Conservation (phyloP, 2,888 invertebrate species). For the Aplocera efformata region DNA sequence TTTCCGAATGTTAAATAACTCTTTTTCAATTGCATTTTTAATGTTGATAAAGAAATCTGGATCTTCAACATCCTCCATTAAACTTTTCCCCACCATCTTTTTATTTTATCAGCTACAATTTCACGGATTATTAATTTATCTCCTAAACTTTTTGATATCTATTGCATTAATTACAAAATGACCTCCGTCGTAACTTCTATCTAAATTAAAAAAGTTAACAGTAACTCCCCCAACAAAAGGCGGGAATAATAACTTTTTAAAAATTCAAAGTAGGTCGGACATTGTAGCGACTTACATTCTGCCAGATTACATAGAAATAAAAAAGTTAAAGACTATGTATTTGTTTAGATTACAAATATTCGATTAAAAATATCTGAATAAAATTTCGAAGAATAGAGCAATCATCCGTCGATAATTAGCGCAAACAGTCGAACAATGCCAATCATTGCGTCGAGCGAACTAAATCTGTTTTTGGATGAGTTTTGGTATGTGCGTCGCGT, state of each 20-base stretch:
- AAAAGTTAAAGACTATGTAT: no score
- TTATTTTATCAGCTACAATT: slow-evolving; percentile 14
- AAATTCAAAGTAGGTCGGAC: slow-evolving; percentile 47
- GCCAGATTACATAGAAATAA: slow-evolving; percentile 36
- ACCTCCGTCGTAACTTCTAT: slow-evolving; percentile 22
- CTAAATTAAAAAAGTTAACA: slow-evolving; percentile 32
- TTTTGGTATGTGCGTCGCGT: slow-evolving; percentile 78
- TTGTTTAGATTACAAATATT: slow-evolving; percentile 25
- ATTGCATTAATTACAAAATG: slow-evolving; percentile 16
- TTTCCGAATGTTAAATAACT: slow-evolving; percentile 57
- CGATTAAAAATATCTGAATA: slow-evolving; percentile 3
- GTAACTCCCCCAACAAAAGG: slow-evolving; percentile 32
- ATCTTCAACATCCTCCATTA: slow-evolving; percentile 38
- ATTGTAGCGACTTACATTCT: slow-evolving; percentile 35
- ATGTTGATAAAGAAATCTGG: slow-evolving; percentile 47
- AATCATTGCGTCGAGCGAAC: slow-evolving; percentile 68
- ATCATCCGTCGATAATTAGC: slow-evolving; percentile 47
- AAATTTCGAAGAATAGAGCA: slow-evolving; percentile 14
- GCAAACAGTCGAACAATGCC: slow-evolving; percentile 69
- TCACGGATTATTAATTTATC: slow-evolving; percentile 8
- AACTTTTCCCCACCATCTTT: slow-evolving; percentile 32
- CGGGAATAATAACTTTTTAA: slow-evolving; percentile 39
- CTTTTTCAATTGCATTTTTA: slow-evolving; percentile 48
- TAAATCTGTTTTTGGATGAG: slow-evolving; percentile 80
- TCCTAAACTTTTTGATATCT: slow-evolving; percentile 14